Base-by-base conservation (phyloP, 2,113 vertebrate genomes). In the Burhinus bistriatus region DNA sequence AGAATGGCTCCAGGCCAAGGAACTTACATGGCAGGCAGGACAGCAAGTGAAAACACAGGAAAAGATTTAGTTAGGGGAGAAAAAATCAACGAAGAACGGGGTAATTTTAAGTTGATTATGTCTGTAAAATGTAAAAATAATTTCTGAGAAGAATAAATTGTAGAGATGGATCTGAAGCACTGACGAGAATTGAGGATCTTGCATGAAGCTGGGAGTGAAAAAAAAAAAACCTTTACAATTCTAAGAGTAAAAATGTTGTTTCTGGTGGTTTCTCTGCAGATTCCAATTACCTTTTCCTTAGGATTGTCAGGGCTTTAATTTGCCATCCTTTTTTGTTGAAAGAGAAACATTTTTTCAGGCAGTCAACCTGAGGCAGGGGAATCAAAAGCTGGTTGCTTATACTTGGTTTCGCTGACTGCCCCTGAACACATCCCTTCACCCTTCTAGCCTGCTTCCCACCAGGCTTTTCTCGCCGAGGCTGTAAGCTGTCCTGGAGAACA, bases 11-110 rank as follows among this genome's bases (percentile, higher is more conserved):
- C 40, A 88, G 66, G 25, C 9, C 30, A 61, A 66, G 32, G 25
- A 76, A 86, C 0, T 0, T 20, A 47, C 11, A 16, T 34, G 45
- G 11, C 18, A 25, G 11, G 25, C 2, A 52, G 42, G 4, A 72
- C 2, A 93, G 29, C 17, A 76, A 79, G 10, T 54, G 22, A 89
- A 89, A 90, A 69, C 8, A 82, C 4, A 73, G 5, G 15, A 64
- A 64, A 89, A 2, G 23, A 77, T 44, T 87, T 40, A 75, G 25
- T 65, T 44, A 55, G 40, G 22, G 13, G 14, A 40, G 20, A 66
- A 81, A 91, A 58, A 47, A 2, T 45, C 12, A 22, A 21, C 54
- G 42, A 44, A 84, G 23, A 44, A 77, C 64, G 13, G 3, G 8
- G 9, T 15, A 7, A 27, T 42, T 65, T 71, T 78, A 42, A 71